phyloP scores from a whole-genome alignment of 2,888 invertebrate species.

The Thereva nobilitata region DNA sequence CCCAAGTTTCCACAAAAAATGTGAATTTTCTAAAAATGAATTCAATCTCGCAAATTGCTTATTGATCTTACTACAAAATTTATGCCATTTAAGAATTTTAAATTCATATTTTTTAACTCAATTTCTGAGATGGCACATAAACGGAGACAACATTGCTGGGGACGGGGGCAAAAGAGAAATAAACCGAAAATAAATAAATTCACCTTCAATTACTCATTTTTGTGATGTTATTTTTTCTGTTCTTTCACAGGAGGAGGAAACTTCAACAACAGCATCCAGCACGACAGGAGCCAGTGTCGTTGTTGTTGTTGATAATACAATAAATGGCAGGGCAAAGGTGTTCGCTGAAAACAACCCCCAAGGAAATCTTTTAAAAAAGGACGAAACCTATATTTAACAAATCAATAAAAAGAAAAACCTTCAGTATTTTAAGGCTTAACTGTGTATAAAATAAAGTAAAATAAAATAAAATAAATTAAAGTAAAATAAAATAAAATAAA shows the following conservation, averaged over 20 bases:
- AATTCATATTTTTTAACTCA: too few relatives aligned
- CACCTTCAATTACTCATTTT: neutral
- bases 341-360: constrained; percentile 49
- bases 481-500: neutral
- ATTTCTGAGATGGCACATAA: too few relatives aligned
- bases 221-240: neutral
- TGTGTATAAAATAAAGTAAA: constrained; percentile 4
- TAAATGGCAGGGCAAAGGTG: constrained; percentile 50
- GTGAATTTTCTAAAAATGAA: too few relatives aligned
- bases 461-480: neutral
- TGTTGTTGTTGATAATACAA: constrained; percentile 52
- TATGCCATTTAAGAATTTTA: too few relatives aligned
- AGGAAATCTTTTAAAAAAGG: constrained; percentile 49
- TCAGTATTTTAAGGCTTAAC: constrained; percentile 1
- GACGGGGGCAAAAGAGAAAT: too few relatives aligned
- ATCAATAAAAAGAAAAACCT: neutral
- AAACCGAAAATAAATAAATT: too few relatives aligned
- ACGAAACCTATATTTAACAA: constrained; percentile 52
- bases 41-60: too few relatives aligned
- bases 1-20: too few relatives aligned
- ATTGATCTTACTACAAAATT: too few relatives aligned
- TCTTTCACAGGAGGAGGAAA: constrained; percentile 35
- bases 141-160: too few relatives aligned
- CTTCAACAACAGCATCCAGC: constrained; percentile 42
- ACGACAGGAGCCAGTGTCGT: constrained; percentile 50